Conservation (phyloP, 2,888 invertebrate species). For the Bombylius discolor region DNA sequence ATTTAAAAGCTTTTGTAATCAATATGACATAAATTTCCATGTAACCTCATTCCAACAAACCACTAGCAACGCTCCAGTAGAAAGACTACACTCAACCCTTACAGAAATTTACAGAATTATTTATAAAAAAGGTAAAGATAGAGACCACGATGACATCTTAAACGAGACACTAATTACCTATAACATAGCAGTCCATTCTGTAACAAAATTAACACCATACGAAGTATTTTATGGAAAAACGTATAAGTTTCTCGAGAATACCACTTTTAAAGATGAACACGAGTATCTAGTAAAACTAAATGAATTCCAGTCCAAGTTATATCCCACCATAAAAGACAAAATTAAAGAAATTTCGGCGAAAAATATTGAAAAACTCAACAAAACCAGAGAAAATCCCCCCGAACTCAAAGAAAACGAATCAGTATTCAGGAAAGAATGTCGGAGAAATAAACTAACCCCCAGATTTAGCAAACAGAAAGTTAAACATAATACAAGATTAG, state of each 20-base stretch:
- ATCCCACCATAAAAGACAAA: neutral
- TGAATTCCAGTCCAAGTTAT: neutral
- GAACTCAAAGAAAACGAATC: neutral
- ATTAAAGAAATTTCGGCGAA: neutral
- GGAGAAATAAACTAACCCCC: neutral
- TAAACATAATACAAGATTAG: neutral
- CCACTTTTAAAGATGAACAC: neutral
- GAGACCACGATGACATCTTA: constrained; percentile 1
- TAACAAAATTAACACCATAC: neutral
- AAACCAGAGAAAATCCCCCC: neutral
- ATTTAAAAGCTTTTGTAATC: constrained; percentile 11
- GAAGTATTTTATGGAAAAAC: constrained; percentile 1
- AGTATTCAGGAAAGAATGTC: neutral
- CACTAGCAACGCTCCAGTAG: constrained; percentile 13
- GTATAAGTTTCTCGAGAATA: neutral
- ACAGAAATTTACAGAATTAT: constrained; percentile 15
- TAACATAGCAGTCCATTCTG: neutral
- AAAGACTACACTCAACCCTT: constrained; percentile 11
- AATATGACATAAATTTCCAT: constrained; percentile 8
- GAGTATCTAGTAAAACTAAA: neutral
- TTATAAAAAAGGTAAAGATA: neutral
- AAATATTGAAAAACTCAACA: neutral
- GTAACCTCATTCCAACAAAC: neutral
- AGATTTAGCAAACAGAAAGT: neutral
- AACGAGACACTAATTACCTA: neutral